Base-by-base conservation (phyloP, 92 coral and sea anemone genomes). In the Desmophyllum pertusum region DNA sequence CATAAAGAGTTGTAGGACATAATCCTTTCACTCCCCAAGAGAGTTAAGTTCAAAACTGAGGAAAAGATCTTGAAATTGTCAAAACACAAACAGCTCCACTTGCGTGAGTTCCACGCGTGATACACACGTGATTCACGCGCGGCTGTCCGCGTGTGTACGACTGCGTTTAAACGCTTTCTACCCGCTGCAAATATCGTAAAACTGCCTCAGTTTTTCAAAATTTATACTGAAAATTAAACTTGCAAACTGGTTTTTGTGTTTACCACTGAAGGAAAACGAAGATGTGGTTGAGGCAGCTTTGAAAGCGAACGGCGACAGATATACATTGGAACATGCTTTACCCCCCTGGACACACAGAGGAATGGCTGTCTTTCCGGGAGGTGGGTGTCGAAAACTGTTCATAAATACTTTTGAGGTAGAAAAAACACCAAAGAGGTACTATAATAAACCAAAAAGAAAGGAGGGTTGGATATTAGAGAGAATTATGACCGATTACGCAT, bases 271-370 rank as follows among this genome's bases (percentile, higher is more conserved):
- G 99, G 99, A 96, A 84, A 96, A 96, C 70, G 99, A 96, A 57
- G 95, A 92, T 35, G 98, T 96, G 27, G 99, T 96, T 5, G 73
- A 63, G 65, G 82, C 88, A 43, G 98, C 94, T 37, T 65, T 41
- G 76, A 89, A 76, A 63, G 87, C 71, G 37, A 83, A 77, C 69
- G 53, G 37, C 57, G 95, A 79, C 18, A 82, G 73, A 75, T 96
- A 88, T 72, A 79, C 89, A 41, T 81, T 96, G 67, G 70, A 81
- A 23, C 82, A 83, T 39, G 85, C 95, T 23, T 84, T 96, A 66
- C 88, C 92, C 36, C 69, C 76, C 15, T 96, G 99, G 98, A 82
- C 92, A 18, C 89, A 86, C 83, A 86, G 99, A 75, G 99, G 99
- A 23, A 85, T 76, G 35, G 74, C 90, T 42, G 80, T 90, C 52